Evolutionary conservation across 2,113 vertebrate genomes (phyloP).

Genomic region (Mesitornis unicolor): DNA sequence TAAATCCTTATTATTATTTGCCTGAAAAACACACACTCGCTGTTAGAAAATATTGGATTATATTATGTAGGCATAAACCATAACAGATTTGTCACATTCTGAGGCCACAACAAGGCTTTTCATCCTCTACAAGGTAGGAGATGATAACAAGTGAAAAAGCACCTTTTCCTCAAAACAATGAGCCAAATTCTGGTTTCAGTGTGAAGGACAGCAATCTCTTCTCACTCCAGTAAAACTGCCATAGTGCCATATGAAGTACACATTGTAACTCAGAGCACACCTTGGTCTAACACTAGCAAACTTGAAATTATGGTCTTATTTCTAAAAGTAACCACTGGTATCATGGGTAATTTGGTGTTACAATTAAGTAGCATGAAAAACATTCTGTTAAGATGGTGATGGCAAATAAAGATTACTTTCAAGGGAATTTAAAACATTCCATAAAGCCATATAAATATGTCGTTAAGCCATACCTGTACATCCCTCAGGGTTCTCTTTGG

Average conservation of each 20-base stretch:
- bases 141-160: background rate
- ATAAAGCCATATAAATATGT: background rate
- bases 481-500: slow-evolving; percentile 76
- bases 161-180: background rate
- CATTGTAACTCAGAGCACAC: background rate
- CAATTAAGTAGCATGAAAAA: background rate
- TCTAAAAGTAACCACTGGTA: background rate
- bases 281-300: background rate
- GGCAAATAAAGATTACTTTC: background rate
- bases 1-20: background rate
- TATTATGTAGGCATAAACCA: background rate
- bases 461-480: slow-evolving; percentile 78
- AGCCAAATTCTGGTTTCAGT: background rate
- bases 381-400: background rate
- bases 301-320: background rate
- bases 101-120: background rate
- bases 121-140: background rate
- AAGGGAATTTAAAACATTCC: background rate
- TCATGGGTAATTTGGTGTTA: background rate
- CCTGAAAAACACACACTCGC: background rate
- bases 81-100: background rate
- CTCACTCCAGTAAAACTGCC: background rate
- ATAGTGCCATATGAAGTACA: background rate
- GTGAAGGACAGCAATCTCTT: background rate
- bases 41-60: background rate